Percentiles rank a stretch among this genome's conserved stretches.
phyloP scores from a whole-genome alignment of 2,113 vertebrate species.

The Melanotaenia duboulayi region DNA sequence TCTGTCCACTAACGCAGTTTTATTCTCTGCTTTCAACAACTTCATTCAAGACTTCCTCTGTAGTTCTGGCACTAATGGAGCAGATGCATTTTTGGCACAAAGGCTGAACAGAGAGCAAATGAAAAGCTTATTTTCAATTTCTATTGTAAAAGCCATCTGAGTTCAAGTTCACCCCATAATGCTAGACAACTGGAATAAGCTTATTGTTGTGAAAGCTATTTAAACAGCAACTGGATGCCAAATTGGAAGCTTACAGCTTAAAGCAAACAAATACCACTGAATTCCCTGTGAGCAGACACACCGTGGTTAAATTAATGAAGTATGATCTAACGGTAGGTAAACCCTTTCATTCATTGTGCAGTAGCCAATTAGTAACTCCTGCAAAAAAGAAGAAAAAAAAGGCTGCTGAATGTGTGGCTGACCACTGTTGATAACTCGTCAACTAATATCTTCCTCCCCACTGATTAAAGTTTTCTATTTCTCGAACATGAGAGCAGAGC shows the following conservation, averaged over 20 bases:
- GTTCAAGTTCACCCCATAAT: slow-evolving; percentile 30
- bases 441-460: slow-evolving; percentile 28
- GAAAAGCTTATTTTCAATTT: slow-evolving; percentile 20
- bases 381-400: slow-evolving; percentile 14
- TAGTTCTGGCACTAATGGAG: slow-evolving; percentile 7
- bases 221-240: slow-evolving; percentile 28
- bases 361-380: slow-evolving; percentile 31
- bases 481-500: slow-evolving; percentile 52
- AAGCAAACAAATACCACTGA: slow-evolving; percentile 34
- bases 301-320: slow-evolving; percentile 24
- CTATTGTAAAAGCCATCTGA: slow-evolving; percentile 4
- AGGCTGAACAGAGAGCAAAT: slow-evolving; percentile 23
- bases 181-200: slow-evolving; percentile 12
- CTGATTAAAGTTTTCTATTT: slow-evolving; percentile 47
- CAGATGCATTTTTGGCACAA: slow-evolving; percentile 5
- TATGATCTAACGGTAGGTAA: slow-evolving; percentile 36
- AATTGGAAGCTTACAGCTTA: slow-evolving; percentile 38
- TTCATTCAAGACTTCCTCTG: slow-evolving; percentile 40
- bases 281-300: slow-evolving; percentile 11
- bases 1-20: slow-evolving; percentile 23
- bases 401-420: slow-evolving; percentile 30
- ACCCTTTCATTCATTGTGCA: slow-evolving; percentile 17
- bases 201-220: slow-evolving; percentile 35
- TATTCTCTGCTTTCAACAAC: slow-evolving; percentile 35
- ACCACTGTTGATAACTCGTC: slow-evolving; percentile 42